These are phyloP conservation scores for Leuciscus waleckii DNA, from an alignment of 2,797 vertebrate genomes.

Conservation along the genomic window DNA sequence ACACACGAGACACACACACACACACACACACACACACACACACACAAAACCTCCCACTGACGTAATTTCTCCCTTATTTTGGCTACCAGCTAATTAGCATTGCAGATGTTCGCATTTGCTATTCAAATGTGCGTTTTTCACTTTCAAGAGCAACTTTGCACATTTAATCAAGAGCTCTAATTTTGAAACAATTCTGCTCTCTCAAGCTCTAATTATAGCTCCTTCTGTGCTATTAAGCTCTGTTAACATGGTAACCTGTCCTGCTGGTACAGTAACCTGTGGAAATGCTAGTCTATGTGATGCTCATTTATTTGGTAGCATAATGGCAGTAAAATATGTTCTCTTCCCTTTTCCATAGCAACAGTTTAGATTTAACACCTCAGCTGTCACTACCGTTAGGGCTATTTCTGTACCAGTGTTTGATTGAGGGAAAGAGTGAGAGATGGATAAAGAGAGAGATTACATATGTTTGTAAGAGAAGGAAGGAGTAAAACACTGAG, in stretches of 20 bases:
- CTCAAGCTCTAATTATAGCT: conserved; percentile 65
- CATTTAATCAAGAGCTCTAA: conserved; percentile 47
- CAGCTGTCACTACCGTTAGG: conserved; percentile 47
- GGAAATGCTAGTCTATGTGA: conserved; percentile 36
- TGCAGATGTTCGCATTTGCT: conserved; percentile 45
- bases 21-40: not conserved
- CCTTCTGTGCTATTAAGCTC: conserved; percentile 60
- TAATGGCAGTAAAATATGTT: conserved; percentile 13
- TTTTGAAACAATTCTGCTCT: conserved; percentile 42
- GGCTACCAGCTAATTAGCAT: conserved; percentile 50
- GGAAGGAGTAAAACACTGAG: not conserved
- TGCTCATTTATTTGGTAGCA: conserved; percentile 48
- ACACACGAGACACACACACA: not conserved
- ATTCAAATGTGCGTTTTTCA: conserved; percentile 37
- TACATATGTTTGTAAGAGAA: conserved; percentile 25
- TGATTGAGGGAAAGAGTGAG: conserved; percentile 25
- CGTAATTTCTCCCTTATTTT: conserved; percentile 37
- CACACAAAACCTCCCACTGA: conserved; percentile 19
- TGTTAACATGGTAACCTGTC: conserved; percentile 65
- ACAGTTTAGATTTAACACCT: conserved; percentile 62
- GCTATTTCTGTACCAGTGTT: conserved; percentile 60
- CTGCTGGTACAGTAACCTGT: conserved; percentile 31
- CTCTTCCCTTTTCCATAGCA: conserved; percentile 57
- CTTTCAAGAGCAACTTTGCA: conserved; percentile 42
- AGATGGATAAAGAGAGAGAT: conserved; percentile 1